Evolutionary conservation across 2,888 invertebrate species (phyloP).

Genomic region (Prostheceraeus crozeri): DNA sequence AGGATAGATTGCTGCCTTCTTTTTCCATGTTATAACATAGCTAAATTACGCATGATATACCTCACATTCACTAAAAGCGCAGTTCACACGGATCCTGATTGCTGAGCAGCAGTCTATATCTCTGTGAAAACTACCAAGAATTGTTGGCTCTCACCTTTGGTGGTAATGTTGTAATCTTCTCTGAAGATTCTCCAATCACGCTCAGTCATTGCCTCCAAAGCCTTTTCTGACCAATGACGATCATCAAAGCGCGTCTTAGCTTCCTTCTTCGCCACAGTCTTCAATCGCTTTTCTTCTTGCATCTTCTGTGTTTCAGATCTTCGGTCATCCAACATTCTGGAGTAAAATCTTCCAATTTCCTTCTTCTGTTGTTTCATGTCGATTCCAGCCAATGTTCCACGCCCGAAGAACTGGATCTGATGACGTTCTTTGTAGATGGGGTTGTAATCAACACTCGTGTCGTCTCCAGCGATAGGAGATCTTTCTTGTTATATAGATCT

Average conservation of each 20-base stretch:
- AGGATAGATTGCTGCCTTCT: no score
- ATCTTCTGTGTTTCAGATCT: constrained; percentile 92
- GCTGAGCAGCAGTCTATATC: no score
- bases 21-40: no score
- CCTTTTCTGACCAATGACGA: constrained; percentile 95
- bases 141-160: no score
- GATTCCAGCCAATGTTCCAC: constrained; percentile 94
- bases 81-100: no score
- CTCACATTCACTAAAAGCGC: no score
- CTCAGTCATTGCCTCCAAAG: constrained; percentile 87
- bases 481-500: no score
- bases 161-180: constrained; percentile 95
- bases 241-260: constrained; percentile 98
- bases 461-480: constrained; percentile 91
- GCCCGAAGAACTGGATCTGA: constrained; percentile 78
- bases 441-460: constrained; percentile 95
- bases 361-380: constrained; percentile 76
- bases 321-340: constrained; percentile 82
- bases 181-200: constrained; percentile 99
- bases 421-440: constrained; percentile 89
- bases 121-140: no score
- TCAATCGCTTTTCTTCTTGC: constrained; percentile 75
- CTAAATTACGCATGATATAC: no score
- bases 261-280: constrained; percentile 84
- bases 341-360: constrained; percentile 93